These are phyloP conservation scores for Empis livida DNA, from an alignment of 2,888 invertebrate species.

Conservation along the genomic window DNA sequence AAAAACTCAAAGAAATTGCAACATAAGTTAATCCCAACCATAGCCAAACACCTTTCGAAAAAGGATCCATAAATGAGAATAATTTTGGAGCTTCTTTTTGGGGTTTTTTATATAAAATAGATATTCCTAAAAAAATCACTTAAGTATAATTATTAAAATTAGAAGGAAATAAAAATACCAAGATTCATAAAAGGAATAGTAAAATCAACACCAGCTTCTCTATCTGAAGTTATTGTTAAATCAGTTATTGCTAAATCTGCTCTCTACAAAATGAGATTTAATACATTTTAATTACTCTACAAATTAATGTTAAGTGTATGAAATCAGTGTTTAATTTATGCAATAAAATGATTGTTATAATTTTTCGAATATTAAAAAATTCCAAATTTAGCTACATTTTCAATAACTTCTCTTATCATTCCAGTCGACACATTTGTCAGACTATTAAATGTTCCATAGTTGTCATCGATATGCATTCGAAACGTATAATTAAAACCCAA, in stretches of 20 bases:
- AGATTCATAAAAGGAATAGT: constrained; percentile 94
- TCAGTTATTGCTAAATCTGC: constrained; percentile 89
- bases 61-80: constrained; percentile 86
- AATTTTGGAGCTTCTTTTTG: constrained; percentile 72
- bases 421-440: constrained; percentile 56
- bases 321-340: too few relatives aligned
- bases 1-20: constrained; percentile 65
- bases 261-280: constrained; percentile 45
- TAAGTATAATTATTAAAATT: too few relatives aligned
- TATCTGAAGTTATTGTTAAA: constrained; percentile 73
- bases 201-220: constrained; percentile 84
- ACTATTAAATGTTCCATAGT: constrained; percentile 54
- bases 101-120: constrained; percentile 80
- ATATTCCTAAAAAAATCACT: constrained; percentile 49
- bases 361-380: neutral
- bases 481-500: constrained; percentile 76
- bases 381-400: constrained; percentile 43
- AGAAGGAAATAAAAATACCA: constrained; percentile 1
- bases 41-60: constrained; percentile 75
- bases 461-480: constrained; percentile 58
- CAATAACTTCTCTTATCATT: constrained; percentile 60
- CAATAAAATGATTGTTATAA: neutral
- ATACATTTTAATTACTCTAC: neutral
- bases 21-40: constrained; percentile 73
- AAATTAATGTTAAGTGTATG: too few relatives aligned